Conservation (phyloP, 1,140 invertebrate species). For the Drosophila kanapiae region DNA sequence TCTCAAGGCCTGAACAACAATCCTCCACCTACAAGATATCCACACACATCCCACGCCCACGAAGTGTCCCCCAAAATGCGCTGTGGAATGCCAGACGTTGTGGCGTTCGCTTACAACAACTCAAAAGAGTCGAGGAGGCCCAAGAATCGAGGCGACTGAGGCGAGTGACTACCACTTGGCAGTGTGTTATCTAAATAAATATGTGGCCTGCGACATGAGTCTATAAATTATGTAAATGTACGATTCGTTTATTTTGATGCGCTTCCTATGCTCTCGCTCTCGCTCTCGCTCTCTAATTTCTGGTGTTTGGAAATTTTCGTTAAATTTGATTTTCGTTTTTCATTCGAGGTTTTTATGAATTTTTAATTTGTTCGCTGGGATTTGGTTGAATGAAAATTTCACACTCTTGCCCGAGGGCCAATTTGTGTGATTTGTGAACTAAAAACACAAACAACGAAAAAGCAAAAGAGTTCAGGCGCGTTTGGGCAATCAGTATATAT, state of each 20-base stretch:
- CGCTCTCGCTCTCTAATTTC: conserved; percentile 18
- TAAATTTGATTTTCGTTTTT: conserved; percentile 63
- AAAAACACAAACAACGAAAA: conserved; percentile 20
- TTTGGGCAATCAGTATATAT: neutral
- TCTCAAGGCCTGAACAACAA: conserved; percentile 41
- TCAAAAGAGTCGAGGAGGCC: neutral
- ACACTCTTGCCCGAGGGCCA: conserved; percentile 54
- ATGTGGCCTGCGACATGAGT: conserved; percentile 49
- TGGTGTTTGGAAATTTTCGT: conserved; percentile 45
- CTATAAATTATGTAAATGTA: conserved; percentile 79
- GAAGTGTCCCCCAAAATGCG: conserved; percentile 48
- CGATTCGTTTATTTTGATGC: conserved; percentile 48
- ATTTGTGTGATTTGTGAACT: conserved; percentile 69
- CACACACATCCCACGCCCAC: conserved; percentile 66
- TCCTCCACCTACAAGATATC: conserved; percentile 29
- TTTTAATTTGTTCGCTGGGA: conserved; percentile 68
- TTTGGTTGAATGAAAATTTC: conserved; percentile 55
- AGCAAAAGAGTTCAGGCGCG: neutral
- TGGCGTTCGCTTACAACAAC: conserved; percentile 50
- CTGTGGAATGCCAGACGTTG: conserved; percentile 63
- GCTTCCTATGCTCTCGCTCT: conserved; percentile 2
- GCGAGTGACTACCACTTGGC: conserved; percentile 17
- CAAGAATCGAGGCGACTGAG: conserved; percentile 26
- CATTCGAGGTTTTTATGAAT: conserved; percentile 68
- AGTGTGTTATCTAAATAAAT: conserved; percentile 66